Evolutionary conservation across 2,113 vertebrate species (phyloP).

Genomic region (Potamarius usumacintae): DNA sequence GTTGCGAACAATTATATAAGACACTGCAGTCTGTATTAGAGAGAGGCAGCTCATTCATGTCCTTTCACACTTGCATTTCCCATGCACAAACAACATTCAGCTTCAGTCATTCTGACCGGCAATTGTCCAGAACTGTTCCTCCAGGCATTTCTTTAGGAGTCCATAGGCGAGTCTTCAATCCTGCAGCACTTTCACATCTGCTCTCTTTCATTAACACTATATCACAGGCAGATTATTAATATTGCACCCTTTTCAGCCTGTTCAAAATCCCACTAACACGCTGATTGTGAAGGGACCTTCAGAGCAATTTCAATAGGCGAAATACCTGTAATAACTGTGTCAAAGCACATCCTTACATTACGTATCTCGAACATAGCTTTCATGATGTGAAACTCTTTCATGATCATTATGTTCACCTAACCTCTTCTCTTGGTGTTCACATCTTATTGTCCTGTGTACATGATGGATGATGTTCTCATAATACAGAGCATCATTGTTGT

Average conservation of each 20-base stretch:
- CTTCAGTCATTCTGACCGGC: constrained; percentile 27
- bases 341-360: background rate
- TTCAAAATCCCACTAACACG: background rate
- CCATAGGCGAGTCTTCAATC: constrained; percentile 25
- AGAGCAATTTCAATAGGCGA: background rate
- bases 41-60: constrained; percentile 46
- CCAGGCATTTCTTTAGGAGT: background rate
- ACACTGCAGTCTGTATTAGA: constrained; percentile 44
- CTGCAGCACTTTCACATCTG: constrained; percentile 49
- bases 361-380: background rate
- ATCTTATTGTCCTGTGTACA: background rate
- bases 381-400: background rate
- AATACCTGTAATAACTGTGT: constrained; percentile 3
- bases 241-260: constrained; percentile 40
- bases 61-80: background rate
- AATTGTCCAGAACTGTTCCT: constrained; percentile 24
- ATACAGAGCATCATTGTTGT: background rate
- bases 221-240: constrained; percentile 58
- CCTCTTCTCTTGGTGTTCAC: background rate
- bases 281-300: background rate
- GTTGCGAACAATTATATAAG: constrained; percentile 47
- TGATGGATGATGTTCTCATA: background rate
- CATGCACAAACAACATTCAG: constrained; percentile 1
- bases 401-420: background rate
- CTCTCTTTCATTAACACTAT: constrained; percentile 52